A percentile compares a stretch with the other conserved stretches of the same genome.
phyloP scores from a whole-genome alignment of 2,113 vertebrate species.

The Gila orcuttii region DNA sequence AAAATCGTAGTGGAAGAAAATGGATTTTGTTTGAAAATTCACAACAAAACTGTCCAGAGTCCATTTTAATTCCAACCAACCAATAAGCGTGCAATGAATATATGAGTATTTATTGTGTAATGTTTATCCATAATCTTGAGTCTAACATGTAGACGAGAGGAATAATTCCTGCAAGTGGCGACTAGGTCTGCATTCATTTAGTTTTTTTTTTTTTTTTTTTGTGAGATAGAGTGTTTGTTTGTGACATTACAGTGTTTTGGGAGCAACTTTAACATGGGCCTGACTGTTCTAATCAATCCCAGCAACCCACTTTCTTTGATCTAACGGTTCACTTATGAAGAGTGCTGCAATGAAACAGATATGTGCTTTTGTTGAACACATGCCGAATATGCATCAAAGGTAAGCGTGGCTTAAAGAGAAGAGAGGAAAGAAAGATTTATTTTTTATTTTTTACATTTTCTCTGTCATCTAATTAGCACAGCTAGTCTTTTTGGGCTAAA shows the following conservation, averaged over 20 bases:
- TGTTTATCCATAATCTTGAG: neutral
- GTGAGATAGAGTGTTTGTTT: neutral
- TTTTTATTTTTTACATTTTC: neutral
- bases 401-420: neutral
- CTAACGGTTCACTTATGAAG: neutral
- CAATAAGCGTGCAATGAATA: neutral
- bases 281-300: neutral
- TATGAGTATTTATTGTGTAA: neutral
- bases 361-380: neutral
- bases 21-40: neutral
- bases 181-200: neutral
- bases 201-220: neutral
- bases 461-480: neutral
- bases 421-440: neutral
- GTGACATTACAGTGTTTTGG: neutral
- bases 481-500: neutral
- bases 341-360: neutral
- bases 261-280: neutral
- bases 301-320: slow-evolving; percentile 13
- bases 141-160: neutral
- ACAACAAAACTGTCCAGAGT: neutral
- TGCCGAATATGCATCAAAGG: slow-evolving; percentile 24
- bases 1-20: neutral
- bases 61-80: neutral
- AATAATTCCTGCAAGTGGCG: neutral